Evolutionary conservation across 2,888 invertebrate genomes (phyloP).

Genomic region (Pachydiplax longipennis): DNA sequence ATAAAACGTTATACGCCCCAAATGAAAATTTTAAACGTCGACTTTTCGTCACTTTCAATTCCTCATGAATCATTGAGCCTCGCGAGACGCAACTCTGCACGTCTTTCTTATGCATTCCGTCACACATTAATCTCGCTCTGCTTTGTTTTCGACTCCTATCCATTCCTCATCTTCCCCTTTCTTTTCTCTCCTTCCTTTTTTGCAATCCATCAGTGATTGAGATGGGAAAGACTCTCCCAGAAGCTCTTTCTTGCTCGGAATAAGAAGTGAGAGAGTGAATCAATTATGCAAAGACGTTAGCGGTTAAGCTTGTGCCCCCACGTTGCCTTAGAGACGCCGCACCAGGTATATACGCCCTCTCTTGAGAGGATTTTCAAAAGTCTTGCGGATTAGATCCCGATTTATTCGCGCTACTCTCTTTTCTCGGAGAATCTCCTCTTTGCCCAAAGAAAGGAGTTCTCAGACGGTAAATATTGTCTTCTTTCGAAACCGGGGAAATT

Average conservation of each 20-base stretch:
- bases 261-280: background rate
- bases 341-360: background rate
- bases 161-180: background rate
- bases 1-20: too few species aligned
- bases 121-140: too few species aligned
- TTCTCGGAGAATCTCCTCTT: too few species aligned
- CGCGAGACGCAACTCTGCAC: too few species aligned
- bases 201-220: constrained; percentile 39
- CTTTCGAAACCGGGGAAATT: too few species aligned
- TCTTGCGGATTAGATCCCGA: background rate
- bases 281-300: constrained; percentile 19
- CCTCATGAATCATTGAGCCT: too few species aligned
- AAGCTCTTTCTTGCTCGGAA: background rate
- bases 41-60: too few species aligned
- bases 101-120: too few species aligned
- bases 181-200: background rate
- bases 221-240: background rate
- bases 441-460: too few species aligned
- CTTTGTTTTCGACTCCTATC: background rate
- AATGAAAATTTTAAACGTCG: too few species aligned
- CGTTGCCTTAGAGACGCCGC: background rate
- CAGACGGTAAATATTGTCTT: too few species aligned
- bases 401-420: background rate
- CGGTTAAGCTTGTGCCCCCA: background rate
- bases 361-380: background rate